These are phyloP conservation scores for Hafferia zeledoni DNA, from an alignment of 2,797 vertebrate species.

Conservation along the genomic window DNA sequence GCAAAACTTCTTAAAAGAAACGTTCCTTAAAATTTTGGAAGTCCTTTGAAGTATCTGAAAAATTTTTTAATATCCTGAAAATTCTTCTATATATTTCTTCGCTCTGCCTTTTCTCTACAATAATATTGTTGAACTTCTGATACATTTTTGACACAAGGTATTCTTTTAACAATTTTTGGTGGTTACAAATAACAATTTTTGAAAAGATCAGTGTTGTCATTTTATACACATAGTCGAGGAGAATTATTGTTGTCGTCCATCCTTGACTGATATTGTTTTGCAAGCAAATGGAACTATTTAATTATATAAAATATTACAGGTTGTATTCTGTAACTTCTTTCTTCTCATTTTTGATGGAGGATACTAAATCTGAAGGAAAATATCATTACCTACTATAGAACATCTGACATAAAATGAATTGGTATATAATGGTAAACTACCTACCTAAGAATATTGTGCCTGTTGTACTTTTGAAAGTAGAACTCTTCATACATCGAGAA, in stretches of 20 bases:
- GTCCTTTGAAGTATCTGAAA: not conserved
- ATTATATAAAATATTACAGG: not conserved
- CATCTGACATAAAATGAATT: not conserved
- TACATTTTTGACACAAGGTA: not conserved
- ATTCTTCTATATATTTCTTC: not conserved
- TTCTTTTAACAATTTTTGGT: not conserved
- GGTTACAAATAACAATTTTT: not conserved
- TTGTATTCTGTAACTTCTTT: not conserved
- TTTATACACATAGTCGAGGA: not conserved
- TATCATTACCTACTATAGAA: not conserved
- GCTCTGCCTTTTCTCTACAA: not conserved
- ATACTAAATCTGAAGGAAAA: not conserved
- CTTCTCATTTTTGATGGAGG: conserved; percentile 6
- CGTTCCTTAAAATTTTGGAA: not conserved
- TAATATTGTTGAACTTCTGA: not conserved
- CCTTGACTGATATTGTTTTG: not conserved
- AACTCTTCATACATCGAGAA: not conserved
- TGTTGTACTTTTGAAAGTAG: not conserved
- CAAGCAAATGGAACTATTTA: not conserved
- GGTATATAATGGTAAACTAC: not conserved
- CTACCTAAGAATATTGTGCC: not conserved
- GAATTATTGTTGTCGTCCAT: not conserved
- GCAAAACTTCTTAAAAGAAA: not conserved
- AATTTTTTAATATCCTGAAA: not conserved
- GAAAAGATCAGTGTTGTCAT: not conserved